Evolutionary conservation across 2,888 invertebrate genomes (phyloP).

Genomic region (Metallyticus violacea): DNA sequence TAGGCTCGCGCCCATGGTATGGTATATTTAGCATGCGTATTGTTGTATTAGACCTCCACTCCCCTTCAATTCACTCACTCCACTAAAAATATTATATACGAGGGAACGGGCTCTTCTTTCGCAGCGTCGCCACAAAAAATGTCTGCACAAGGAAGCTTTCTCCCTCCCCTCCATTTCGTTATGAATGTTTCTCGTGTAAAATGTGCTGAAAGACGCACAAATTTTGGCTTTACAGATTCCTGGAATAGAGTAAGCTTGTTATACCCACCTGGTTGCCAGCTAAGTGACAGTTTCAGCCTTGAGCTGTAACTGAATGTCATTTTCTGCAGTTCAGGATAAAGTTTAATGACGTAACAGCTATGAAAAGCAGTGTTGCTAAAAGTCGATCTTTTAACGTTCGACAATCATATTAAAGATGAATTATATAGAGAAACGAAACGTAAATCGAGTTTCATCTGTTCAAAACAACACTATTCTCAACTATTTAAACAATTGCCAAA

Average conservation of each 20-base stretch:
- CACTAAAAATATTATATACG: background rate
- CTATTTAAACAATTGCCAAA: no score
- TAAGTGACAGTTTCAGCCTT: background rate
- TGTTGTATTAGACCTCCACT: constrained; percentile 14
- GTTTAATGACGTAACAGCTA: background rate
- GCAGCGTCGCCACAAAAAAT: background rate
- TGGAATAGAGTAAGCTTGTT: background rate
- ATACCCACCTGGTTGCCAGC: background rate
- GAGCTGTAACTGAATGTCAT: background rate
- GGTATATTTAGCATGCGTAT: constrained; percentile 24
- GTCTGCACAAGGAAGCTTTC: background rate
- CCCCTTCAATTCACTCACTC: background rate
- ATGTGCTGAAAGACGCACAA: background rate
- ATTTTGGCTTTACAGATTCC: background rate
- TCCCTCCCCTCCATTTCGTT: background rate
- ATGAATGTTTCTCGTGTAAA: background rate
- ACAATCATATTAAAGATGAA: no score
- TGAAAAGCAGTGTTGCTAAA: no score
- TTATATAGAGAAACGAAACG: no score
- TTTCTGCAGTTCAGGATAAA: background rate
- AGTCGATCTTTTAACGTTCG: no score
- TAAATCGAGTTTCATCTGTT: no score
- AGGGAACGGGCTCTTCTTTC: background rate
- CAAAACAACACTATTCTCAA: no score
- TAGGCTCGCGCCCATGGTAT: background rate